Conservation (phyloP, 2,797 vertebrate genomes). For the Epinephelus coioides region DNA sequence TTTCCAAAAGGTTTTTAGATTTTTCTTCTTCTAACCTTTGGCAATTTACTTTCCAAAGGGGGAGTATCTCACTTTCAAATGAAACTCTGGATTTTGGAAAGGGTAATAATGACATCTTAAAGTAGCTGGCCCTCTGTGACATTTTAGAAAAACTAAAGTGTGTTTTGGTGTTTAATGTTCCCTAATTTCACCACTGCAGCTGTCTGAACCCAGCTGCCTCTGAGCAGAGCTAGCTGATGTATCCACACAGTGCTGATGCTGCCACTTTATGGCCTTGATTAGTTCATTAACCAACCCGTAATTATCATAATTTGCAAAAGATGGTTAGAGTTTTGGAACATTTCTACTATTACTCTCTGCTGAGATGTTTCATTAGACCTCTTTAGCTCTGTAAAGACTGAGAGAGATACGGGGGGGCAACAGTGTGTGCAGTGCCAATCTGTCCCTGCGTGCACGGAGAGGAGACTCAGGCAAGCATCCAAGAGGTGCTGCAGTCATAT, state of each 20-base stretch:
- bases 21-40: constrained; percentile 7
- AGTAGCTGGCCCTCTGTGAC: constrained; percentile 27
- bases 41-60: not conserved
- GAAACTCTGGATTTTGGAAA: constrained; percentile 8
- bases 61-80: not conserved
- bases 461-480: constrained; percentile 24
- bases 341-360: constrained; percentile 30
- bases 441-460: constrained; percentile 21
- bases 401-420: not conserved
- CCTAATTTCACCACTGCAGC: constrained; percentile 44
- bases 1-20: not conserved
- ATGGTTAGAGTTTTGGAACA: constrained; percentile 48
- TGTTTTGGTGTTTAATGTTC: constrained; percentile 47
- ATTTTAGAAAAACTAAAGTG: constrained; percentile 35
- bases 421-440: constrained; percentile 28
- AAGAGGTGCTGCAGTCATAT: constrained; percentile 39
- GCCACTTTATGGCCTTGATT: constrained; percentile 58
- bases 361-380: constrained; percentile 49
- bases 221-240: constrained; percentile 7
- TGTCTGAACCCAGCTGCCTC: constrained; percentile 48
- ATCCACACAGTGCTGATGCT: constrained; percentile 35
- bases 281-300: constrained; percentile 67
- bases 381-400: constrained; percentile 39
- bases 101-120: constrained; percentile 13
- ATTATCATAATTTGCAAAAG: constrained; percentile 68